Conservation (phyloP, 1,140 invertebrate genomes). For the Babylonia areolata region DNA sequence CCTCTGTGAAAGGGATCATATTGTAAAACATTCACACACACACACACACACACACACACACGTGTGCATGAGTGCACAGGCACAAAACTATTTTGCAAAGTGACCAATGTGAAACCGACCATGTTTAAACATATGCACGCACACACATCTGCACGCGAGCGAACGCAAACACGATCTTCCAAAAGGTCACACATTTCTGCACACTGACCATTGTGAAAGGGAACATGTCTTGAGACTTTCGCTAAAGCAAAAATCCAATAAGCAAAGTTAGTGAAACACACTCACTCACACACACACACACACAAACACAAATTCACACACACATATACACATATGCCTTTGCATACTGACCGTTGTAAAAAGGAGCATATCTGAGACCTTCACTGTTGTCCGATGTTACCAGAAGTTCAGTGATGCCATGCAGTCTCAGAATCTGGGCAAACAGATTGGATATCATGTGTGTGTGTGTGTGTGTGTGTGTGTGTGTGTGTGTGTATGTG, state of each 20-base stretch:
- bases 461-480: too few relatives aligned
- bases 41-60: too few relatives aligned
- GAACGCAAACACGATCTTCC: not conserved
- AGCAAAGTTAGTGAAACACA: too few relatives aligned
- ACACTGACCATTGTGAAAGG: too few relatives aligned
- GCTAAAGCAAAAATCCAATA: too few relatives aligned
- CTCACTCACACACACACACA: too few relatives aligned
- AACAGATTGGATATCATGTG: not conserved
- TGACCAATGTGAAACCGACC: constrained; percentile 60
- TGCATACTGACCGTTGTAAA: constrained; percentile 68
- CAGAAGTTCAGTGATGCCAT: constrained; percentile 77
- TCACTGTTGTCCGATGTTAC: constrained; percentile 78
- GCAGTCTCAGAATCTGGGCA: constrained; percentile 56
- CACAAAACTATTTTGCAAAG: constrained; percentile 70
- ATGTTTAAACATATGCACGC: constrained; percentile 52
- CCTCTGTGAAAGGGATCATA: constrained; percentile 69
- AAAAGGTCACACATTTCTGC: not conserved
- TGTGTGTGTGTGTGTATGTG: too few relatives aligned
- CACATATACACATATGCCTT: too few relatives aligned
- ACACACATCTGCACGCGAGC: not conserved
- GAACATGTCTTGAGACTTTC: too few relatives aligned
- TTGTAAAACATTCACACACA: constrained; percentile 30
- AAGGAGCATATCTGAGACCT: constrained; percentile 63
- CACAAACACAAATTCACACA: too few relatives aligned
- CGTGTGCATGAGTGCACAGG: too few relatives aligned